Evolutionary conservation across 2,113 vertebrate genomes (phyloP), one percentile per base, ranked within the genome.

Genomic region (Pantherophis guttatus): DNA sequence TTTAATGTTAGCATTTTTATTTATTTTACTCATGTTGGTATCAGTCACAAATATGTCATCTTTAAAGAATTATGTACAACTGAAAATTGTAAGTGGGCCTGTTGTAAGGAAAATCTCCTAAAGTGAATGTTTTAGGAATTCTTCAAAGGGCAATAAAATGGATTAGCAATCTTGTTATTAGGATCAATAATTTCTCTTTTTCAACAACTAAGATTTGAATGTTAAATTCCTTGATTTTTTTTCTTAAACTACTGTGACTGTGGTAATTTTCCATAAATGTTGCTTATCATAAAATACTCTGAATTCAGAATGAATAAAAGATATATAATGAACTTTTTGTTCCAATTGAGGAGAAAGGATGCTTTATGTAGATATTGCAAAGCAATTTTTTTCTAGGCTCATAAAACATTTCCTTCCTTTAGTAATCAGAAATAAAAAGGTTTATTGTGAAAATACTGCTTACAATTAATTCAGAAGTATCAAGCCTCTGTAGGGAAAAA

Each of bases 311-410:
- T 0, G 24, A 39, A 29, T 55, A 88, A 93, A 24, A 0, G 0
- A 75, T 93, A 44, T 33, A 92, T 87, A 91, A 92, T 90, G 53
- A 93, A 53, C 15, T 86, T 54, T 59, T 86, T 92, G 62, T 93
- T 62, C 2, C 94, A 91, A 17, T 91, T 91, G 55, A 88, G 4
- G n/a, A 52, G 10, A 87, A 21, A 17, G 3, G 1, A 1, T 1
- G 0, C 8, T 93, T 91, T 39, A 86, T 86, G 57, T 86, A 87
- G 5, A 9, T 93, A 52, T 1, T 59, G 33, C 0, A 87, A 93
- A 44, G 86, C 12, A 59, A 15, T 90, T 81, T 19, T 44, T 90
- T 93, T 1, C 89, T 91, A 91, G 52, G 1, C 50, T 0, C 8
- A 12, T 10, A 89, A 48, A 48, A 93, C 0, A 0, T 62, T 57